Conservation (phyloP, 1,140 invertebrate species). For the Catajapyx aquilonaris region DNA sequence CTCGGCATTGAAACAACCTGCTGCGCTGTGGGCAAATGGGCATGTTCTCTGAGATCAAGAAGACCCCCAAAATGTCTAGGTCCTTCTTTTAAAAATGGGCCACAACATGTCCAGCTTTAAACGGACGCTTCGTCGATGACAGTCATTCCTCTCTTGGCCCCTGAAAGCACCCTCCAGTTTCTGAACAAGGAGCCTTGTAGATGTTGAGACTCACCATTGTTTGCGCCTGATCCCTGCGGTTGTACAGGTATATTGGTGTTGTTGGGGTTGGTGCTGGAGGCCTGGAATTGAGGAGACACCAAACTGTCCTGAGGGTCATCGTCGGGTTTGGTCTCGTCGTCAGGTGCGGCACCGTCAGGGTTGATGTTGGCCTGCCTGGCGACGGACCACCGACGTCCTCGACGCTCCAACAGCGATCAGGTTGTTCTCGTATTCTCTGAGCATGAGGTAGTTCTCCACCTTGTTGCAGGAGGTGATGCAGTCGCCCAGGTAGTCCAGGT, state of each 20-base stretch:
- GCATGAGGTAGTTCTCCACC: constrained; percentile 68
- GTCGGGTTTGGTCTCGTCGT: constrained; percentile 11
- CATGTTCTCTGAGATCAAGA: no score
- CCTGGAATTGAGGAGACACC: background rate
- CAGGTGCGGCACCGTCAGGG: constrained; percentile 15
- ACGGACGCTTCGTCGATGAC: constrained; percentile 46
- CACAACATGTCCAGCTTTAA: no score
- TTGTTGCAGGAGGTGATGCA: constrained; percentile 77
- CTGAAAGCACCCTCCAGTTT: constrained; percentile 5
- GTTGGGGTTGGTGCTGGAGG: background rate
- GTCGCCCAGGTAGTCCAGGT: constrained; percentile 58
- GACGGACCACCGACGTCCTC: constrained; percentile 43
- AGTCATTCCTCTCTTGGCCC: constrained; percentile 27
- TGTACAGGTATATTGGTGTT: constrained; percentile 2
- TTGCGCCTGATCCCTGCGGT: constrained; percentile 12
- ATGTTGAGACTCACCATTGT: constrained; percentile 8
- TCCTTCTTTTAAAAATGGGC: no score
- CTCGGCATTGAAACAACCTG: no score
- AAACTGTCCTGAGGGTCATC: constrained; percentile 1
- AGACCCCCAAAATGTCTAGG: no score
- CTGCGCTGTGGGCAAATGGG: no score
- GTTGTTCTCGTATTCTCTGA: constrained; percentile 71
- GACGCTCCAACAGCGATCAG: constrained; percentile 50
- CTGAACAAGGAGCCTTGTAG: constrained; percentile 5
- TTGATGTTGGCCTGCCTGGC: constrained; percentile 25